A percentile compares a stretch with the other conserved stretches of the same genome.
Conservation (phyloP, 2,113 vertebrate genomes). For the Crotalus tigris region DNA sequence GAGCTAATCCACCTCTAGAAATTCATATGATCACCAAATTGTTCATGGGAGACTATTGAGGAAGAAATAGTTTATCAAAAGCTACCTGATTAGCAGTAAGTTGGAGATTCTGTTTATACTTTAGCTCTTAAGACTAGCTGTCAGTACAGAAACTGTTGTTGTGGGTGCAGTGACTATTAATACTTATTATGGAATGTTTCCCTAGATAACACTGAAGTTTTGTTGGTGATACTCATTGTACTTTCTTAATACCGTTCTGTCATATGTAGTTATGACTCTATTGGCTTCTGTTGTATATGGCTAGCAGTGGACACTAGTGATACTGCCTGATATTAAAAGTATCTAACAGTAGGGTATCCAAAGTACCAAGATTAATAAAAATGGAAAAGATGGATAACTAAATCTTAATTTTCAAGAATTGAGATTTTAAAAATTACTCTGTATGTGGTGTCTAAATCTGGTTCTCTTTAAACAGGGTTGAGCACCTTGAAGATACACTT, state of each 20-base stretch:
- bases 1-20: neutral
- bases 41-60: neutral
- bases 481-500: neutral
- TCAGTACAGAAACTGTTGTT: neutral
- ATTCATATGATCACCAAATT: neutral
- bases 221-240: neutral
- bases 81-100: neutral
- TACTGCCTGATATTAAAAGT: neutral
- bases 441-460: neutral
- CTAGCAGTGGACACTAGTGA: neutral
- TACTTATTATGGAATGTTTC: neutral
- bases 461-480: neutral
- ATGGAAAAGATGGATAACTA: neutral
- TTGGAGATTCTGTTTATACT: neutral
- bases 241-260: neutral
- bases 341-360: neutral
- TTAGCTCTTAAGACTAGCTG: neutral
- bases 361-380: neutral
- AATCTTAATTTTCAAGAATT: neutral
- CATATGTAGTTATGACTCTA: neutral
- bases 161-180: neutral
- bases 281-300: neutral
- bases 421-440: neutral
- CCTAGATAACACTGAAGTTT: neutral
- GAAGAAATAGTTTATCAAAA: neutral